Conservation (phyloP, 2,888 invertebrate genomes). For the Acleris sparsana region DNA sequence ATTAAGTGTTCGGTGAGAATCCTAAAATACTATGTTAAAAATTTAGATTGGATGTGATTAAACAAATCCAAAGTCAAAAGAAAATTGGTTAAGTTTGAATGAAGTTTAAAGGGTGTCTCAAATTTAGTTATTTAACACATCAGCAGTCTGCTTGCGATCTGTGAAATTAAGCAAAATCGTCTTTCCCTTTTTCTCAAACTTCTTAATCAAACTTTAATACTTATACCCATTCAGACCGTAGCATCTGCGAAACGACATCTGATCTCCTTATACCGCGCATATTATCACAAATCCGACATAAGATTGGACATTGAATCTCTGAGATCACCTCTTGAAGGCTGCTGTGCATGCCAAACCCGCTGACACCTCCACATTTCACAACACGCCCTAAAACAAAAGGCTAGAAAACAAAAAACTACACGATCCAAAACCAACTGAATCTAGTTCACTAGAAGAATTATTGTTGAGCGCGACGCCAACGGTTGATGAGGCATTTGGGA, state of each 20-base stretch:
- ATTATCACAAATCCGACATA: constrained; percentile 67
- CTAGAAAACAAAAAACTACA: constrained; percentile 33
- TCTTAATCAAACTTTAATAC: constrained; percentile 69
- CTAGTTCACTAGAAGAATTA: constrained; percentile 34
- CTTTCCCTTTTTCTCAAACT: constrained; percentile 49
- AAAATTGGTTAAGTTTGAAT: background rate
- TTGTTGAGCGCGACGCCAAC: constrained; percentile 20
- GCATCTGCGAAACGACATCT: constrained; percentile 52
- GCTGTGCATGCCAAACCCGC: constrained; percentile 59
- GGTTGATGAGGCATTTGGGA: constrained; percentile 37
- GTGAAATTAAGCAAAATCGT: constrained; percentile 65
- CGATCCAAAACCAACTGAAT: constrained; percentile 44
- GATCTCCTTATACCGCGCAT: constrained; percentile 64
- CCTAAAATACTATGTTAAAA: too few relatives aligned
- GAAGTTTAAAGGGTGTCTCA: background rate
- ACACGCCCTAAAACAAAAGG: constrained; percentile 41
- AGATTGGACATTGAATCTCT: constrained; percentile 57
- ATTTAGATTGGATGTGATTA: too few relatives aligned
- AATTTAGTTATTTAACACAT: constrained; percentile 42
- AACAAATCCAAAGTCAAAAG: too few relatives aligned
- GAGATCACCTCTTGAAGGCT: constrained; percentile 54
- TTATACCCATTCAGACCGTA: constrained; percentile 45
- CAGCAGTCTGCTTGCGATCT: constrained; percentile 48
- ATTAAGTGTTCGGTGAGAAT: too few relatives aligned
- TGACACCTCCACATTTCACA: constrained; percentile 63